phyloP scores from a whole-genome alignment of 2,113 vertebrate species.

The Eurypyga helias region DNA sequence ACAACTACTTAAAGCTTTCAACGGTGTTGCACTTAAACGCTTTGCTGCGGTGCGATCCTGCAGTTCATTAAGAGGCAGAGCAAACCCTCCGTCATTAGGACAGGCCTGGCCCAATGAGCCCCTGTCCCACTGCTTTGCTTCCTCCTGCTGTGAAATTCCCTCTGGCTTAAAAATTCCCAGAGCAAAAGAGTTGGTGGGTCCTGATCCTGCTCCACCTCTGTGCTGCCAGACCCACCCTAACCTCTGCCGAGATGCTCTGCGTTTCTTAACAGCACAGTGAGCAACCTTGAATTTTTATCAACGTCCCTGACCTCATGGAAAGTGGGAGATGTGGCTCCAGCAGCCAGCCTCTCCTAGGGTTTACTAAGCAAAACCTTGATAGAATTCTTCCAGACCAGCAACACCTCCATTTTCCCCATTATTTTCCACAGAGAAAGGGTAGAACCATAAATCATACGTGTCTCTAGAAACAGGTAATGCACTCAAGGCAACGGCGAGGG shows the following conservation, averaged over 20 bases:
- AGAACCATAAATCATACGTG: not conserved
- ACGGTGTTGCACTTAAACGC: not conserved
- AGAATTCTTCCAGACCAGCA: not conserved
- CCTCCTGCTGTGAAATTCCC: not conserved
- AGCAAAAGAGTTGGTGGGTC: not conserved
- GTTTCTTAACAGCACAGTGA: not conserved
- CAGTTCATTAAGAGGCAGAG: not conserved
- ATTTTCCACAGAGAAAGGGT: not conserved
- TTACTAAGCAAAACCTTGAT: not conserved
- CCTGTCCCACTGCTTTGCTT: rapidly evolving
- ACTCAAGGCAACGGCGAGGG: not conserved
- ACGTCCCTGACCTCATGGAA: not conserved
- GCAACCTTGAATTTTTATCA: not conserved
- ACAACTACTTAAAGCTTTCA: not conserved
- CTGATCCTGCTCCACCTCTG: not conserved
- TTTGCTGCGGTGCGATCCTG: not conserved
- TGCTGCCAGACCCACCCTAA: not conserved
- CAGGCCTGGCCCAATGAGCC: not conserved
- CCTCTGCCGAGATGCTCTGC: not conserved
- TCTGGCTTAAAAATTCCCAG: not conserved
- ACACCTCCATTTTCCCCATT: not conserved
- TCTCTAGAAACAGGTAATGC: not conserved
- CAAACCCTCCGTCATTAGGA: rapidly evolving
- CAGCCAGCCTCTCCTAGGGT: not conserved
- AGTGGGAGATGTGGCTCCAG: not conserved